Evolutionary conservation across 2,113 vertebrate genomes (phyloP).

Genomic region (Pelecanoides urinatrix): DNA sequence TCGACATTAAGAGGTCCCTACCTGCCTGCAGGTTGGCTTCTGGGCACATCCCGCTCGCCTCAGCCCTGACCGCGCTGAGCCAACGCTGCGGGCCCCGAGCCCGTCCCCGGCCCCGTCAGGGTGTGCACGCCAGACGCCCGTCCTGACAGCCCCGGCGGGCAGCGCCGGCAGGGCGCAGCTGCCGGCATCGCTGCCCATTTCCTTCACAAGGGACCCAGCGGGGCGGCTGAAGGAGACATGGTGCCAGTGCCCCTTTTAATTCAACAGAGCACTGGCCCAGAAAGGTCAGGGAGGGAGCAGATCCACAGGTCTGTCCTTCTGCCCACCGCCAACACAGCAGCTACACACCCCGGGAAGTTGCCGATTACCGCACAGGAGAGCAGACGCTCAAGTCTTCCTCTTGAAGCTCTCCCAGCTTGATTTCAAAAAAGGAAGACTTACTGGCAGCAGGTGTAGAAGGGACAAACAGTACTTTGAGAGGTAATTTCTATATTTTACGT

Average conservation of each 20-base stretch:
- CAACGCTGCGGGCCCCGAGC: too few relatives aligned
- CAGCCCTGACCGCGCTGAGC: accelerated
- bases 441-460: background rate
- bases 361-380: background rate
- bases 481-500: background rate
- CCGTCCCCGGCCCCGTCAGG: background rate
- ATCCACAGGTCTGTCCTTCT: background rate
- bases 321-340: background rate
- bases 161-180: background rate
- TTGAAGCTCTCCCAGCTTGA: background rate
- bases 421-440: background rate
- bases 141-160: background rate
- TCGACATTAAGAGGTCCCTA: background rate
- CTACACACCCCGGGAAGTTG: background rate
- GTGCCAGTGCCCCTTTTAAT: background rate
- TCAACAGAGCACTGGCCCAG: background rate
- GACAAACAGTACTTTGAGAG: background rate
- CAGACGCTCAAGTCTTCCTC: background rate
- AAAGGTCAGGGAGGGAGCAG: background rate
- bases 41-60: accelerated
- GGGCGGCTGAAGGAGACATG: background rate
- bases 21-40: background rate
- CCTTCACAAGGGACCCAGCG: background rate
- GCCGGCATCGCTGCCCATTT: background rate
- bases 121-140: background rate